Evolutionary conservation across 2,797 vertebrate species (phyloP).

Genomic region (Xenentodon cancila): DNA sequence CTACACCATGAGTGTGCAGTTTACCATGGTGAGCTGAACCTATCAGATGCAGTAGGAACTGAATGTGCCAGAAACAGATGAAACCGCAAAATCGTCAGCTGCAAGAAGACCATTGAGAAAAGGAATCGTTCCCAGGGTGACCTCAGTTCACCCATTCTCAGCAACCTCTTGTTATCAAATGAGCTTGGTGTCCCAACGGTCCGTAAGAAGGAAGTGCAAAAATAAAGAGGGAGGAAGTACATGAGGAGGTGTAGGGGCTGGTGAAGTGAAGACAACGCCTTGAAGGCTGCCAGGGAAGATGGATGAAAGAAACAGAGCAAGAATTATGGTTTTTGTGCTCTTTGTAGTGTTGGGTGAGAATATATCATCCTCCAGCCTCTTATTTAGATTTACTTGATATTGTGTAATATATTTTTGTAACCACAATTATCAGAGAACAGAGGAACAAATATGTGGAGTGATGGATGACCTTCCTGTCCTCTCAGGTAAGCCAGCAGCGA

Average conservation of each 20-base stretch:
- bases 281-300: slow-evolving; percentile 35
- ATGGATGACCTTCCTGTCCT: neutral
- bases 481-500: slow-evolving; percentile 33
- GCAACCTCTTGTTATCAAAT: slow-evolving; percentile 58
- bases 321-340: slow-evolving; percentile 51
- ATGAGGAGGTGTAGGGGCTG: slow-evolving; percentile 22
- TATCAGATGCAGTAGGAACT: slow-evolving; percentile 51
- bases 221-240: slow-evolving; percentile 8
- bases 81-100: slow-evolving; percentile 58
- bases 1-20: slow-evolving; percentile 61
- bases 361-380: too few species aligned
- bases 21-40: slow-evolving; percentile 15
- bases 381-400: rapidly evolving
- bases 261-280: slow-evolving; percentile 29
- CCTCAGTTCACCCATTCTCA: slow-evolving; percentile 50
- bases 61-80: slow-evolving; percentile 58
- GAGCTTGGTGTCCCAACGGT: slow-evolving; percentile 32
- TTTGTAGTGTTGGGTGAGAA: slow-evolving; percentile 67
- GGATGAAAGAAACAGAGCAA: slow-evolving; percentile 29
- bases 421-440: neutral
- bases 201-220: slow-evolving; percentile 45
- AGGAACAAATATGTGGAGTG: neutral
- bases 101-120: slow-evolving; percentile 51
- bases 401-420: neutral
- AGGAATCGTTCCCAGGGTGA: slow-evolving; percentile 33